Evolutionary conservation across 2,113 vertebrate genomes (phyloP), one percentile per base, ranked within the genome.

Genomic region (Fulmarus glacialis): DNA sequence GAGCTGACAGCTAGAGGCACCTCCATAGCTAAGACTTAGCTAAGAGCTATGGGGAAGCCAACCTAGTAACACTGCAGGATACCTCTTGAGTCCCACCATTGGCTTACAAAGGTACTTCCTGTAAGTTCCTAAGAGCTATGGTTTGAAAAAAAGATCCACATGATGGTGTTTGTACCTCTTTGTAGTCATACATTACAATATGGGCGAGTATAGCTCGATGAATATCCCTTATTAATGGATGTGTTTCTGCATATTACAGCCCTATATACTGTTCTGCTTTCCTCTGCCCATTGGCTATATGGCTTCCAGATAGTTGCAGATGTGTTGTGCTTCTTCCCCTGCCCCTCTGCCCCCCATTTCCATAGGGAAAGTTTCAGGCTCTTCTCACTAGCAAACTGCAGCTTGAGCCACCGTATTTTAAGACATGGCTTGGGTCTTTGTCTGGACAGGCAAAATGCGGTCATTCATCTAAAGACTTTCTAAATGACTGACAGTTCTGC

Each of bases 341-440:
- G 4, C 8, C 24, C 21, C 5, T 15, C 6, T 9, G 40, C 11
- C 6, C 11, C 5, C 13, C 6, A 1, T 63, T 16, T 58, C 40
- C 12, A 2, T 17, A 32, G 47, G 5, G 6, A n/a, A 89, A 34
- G 29, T 52, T 82, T 89, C 34, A 42, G 34, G 24, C 56, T 77
- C 18, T 74, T 84, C 29, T 56, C 36, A 14, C 24, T 30, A 50
- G 36, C 18, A 36, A 55, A 24, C 29, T 47, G 47, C 15, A 47
- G 11, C 47, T 52, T 58, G 22, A 47, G 48, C 12, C 52, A 56
- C 52, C 3, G 0, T 50, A 22, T 93, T 72, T 77, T 45, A 66
- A 45, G 32, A 56, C 27, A 43, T 74, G 11, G 12, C 36, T 81
- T 4, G 3, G 42, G 45, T 64, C 32, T 63, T 36, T 29, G 27